Evolutionary conservation across 2,888 invertebrate genomes (phyloP).

Genomic region (Apomyelois bistriatella): DNA sequence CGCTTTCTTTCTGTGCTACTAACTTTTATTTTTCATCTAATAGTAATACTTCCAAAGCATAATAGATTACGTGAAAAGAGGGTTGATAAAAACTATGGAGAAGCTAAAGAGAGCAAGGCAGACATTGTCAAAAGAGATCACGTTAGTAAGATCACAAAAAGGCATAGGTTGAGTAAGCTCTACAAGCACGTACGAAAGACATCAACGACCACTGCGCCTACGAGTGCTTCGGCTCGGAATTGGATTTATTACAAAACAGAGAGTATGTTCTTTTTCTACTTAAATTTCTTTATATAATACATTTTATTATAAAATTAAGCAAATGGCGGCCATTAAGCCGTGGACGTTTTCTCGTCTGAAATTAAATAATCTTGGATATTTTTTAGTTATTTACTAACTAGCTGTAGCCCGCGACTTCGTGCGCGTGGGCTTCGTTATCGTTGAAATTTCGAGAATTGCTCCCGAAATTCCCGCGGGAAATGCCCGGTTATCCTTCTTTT

Average conservation of each 20-base stretch:
- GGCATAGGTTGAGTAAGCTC: background rate
- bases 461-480: no score
- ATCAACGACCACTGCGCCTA: background rate
- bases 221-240: background rate
- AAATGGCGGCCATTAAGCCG: no score
- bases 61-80: background rate
- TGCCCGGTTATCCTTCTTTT: no score
- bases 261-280: background rate
- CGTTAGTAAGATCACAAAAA: background rate
- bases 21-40: conserved; percentile 11
- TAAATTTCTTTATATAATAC: background rate
- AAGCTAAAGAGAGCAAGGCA: no score
- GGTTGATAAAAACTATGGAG: no score
- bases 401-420: no score
- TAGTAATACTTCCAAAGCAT: conserved; percentile 1
- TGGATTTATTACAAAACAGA: background rate
- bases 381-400: no score
- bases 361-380: no score
- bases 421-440: no score
- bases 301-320: no score
- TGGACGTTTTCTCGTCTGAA: no score
- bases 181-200: background rate
- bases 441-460: no score
- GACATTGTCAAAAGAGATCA: background rate
- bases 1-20: conserved; percentile 11